Conservation (phyloP, 2,888 invertebrate genomes). For the Reticulitermes lucifugus region DNA sequence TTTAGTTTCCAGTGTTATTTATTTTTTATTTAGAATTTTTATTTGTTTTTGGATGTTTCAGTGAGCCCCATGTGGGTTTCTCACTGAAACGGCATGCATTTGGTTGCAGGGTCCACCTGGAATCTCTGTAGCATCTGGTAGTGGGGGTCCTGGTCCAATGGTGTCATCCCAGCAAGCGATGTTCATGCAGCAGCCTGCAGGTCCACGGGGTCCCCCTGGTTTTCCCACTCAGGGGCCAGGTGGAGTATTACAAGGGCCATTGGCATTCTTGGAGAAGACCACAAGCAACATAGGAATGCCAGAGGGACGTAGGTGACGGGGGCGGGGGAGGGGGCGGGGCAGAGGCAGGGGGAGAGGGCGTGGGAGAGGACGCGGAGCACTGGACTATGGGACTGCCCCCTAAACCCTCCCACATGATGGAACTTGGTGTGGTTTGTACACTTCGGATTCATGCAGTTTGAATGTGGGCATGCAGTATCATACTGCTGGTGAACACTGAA, state of each 20-base stretch:
- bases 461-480: background rate
- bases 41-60: conserved; percentile 45
- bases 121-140: conserved; percentile 46
- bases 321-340: conserved; percentile 85
- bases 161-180: conserved; percentile 63
- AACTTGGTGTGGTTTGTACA: background rate
- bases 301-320: conserved; percentile 87
- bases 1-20: conserved; percentile 21
- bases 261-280: conserved; percentile 90
- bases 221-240: conserved; percentile 60
- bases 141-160: conserved; percentile 51
- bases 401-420: conserved; percentile 50
- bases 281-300: conserved; percentile 92
- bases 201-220: conserved; percentile 66
- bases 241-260: conserved; percentile 80
- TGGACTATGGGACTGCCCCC: conserved; percentile 59
- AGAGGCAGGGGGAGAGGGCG: conserved; percentile 80
- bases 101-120: conserved; percentile 48
- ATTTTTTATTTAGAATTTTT: conserved; percentile 41
- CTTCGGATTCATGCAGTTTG: conserved; percentile 13
- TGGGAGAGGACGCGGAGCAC: conserved; percentile 80
- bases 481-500: background rate
- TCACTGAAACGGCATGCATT: conserved; percentile 45
- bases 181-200: conserved; percentile 68
- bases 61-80: conserved; percentile 48